These are phyloP conservation scores for Stegana nigrithorax DNA, from an alignment of 2,888 invertebrate genomes.

Conservation along the genomic window DNA sequence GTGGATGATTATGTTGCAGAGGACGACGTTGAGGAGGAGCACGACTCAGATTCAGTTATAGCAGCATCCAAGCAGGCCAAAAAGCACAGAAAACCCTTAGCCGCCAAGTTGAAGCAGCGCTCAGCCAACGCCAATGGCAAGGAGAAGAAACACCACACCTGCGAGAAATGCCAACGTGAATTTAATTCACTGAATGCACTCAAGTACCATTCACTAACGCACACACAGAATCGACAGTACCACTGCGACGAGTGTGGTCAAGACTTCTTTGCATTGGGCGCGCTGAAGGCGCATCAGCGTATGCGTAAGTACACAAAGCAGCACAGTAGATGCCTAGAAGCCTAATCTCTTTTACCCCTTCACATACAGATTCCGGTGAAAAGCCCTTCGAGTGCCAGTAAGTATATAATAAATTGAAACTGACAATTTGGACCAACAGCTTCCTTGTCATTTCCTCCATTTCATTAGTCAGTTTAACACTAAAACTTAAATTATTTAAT, in stretches of 20 bases:
- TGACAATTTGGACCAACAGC: no score
- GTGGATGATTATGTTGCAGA: no score
- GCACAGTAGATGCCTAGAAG: no score
- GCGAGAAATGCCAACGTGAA: constrained; percentile 74
- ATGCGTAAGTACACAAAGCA: constrained; percentile 73
- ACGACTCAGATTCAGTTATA: no score
- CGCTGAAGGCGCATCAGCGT: constrained; percentile 84
- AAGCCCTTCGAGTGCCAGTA: constrained; percentile 88
- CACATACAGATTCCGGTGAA: constrained; percentile 75
- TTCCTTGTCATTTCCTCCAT: no score
- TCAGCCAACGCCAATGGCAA: constrained; percentile 20
- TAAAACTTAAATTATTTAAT: no score
- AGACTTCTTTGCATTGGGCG: constrained; percentile 84
- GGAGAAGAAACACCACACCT: constrained; percentile 41
- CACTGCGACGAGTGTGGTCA: constrained; percentile 85
- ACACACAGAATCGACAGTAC: constrained; percentile 81
- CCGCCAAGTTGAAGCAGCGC: background rate
- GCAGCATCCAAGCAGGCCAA: no score
- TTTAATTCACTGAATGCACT: constrained; percentile 87
- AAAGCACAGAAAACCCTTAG: no score
- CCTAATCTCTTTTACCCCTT: background rate
- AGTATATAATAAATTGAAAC: no score
- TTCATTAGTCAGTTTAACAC: no score
- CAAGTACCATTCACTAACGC: constrained; percentile 85
- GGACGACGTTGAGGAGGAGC: no score